A percentile compares a stretch with the other conserved stretches of the same genome.
Conservation (phyloP, 2,113 vertebrate genomes). For the Sinosuthora webbiana region DNA sequence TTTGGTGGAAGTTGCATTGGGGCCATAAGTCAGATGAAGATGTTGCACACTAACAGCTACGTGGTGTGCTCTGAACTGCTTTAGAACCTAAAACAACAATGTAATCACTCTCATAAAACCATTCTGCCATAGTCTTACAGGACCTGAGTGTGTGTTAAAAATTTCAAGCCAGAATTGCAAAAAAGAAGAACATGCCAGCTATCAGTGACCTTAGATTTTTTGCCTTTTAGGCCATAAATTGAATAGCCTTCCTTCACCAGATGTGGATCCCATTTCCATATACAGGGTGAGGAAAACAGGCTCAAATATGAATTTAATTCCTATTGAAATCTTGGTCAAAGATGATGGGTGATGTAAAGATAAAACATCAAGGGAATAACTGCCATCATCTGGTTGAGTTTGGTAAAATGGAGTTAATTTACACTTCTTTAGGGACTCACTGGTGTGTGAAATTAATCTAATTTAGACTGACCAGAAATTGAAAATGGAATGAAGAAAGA, state of each 20-base stretch:
- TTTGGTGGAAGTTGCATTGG: background rate
- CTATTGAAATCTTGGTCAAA: conserved; percentile 5
- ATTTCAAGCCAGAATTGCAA: background rate
- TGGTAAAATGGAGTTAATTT: conserved; percentile 54
- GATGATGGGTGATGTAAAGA: background rate
- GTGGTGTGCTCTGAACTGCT: background rate
- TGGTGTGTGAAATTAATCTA: conserved; percentile 46
- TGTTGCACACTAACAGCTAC: background rate
- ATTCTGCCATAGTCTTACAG: background rate
- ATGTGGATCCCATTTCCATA: background rate
- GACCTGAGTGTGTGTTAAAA: background rate
- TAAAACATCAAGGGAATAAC: conserved; percentile 13
- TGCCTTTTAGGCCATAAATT: background rate
- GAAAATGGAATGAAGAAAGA: conserved; percentile 25
- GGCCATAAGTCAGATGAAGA: background rate
- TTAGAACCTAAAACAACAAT: background rate
- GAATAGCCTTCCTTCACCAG: background rate
- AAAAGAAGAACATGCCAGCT: background rate
- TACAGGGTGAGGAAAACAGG: background rate
- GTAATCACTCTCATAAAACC: background rate
- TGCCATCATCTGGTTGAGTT: conserved; percentile 38
- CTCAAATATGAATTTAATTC: background rate
- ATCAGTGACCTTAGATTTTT: background rate
- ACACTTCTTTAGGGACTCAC: conserved; percentile 32
- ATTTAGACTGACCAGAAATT: conserved; percentile 31